Conservation (phyloP, 2,888 invertebrate genomes). For the Drosophila percnosoma region DNA sequence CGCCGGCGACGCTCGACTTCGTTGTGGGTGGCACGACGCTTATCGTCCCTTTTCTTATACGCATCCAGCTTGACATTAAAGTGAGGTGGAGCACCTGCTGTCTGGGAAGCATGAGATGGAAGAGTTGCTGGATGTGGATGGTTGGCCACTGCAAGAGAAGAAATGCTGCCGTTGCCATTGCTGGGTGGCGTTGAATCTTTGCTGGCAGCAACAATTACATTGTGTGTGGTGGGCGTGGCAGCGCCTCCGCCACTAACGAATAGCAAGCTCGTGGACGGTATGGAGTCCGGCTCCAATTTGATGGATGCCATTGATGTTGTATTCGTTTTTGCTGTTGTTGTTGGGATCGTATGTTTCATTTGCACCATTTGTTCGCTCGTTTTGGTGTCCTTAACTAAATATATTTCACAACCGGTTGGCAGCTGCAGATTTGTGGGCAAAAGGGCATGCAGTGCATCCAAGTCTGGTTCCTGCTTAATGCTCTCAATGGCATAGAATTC, state of each 20-base stretch:
- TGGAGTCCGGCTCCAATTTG: slow-evolving; percentile 67
- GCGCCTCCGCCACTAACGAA: slow-evolving; percentile 31
- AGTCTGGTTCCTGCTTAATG: slow-evolving; percentile 78
- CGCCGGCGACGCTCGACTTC: slow-evolving; percentile 97
- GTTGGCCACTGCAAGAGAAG: slow-evolving; percentile 14
- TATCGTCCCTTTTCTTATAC: slow-evolving; percentile 90
- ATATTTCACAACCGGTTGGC: slow-evolving; percentile 82
- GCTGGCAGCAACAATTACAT: slow-evolving; percentile 24
- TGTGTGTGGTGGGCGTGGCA: slow-evolving; percentile 29
- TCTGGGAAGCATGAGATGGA: slow-evolving; percentile 3
- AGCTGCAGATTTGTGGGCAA: slow-evolving; percentile 77
- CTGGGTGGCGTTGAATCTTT: slow-evolving; percentile 14
- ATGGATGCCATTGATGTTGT: slow-evolving; percentile 51
- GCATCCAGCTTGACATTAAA: slow-evolving; percentile 75
- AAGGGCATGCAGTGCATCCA: slow-evolving; percentile 65
- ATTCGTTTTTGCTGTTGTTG: slow-evolving; percentile 14
- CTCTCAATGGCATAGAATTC: slow-evolving; percentile 76
- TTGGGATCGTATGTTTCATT: slow-evolving; percentile 16
- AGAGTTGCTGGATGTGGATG: background rate
- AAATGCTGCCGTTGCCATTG: slow-evolving; percentile 18
- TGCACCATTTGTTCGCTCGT: slow-evolving; percentile 29
- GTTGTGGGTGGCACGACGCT: slow-evolving; percentile 96
- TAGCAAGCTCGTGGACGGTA: slow-evolving; percentile 45
- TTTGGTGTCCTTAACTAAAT: slow-evolving; percentile 76
- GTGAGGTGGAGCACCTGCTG: slow-evolving; percentile 4